A percentile compares a stretch with the other conserved stretches of the same genome.
Conservation (phyloP, 92 coral and sea anemone species). For the Porites divaricata region DNA sequence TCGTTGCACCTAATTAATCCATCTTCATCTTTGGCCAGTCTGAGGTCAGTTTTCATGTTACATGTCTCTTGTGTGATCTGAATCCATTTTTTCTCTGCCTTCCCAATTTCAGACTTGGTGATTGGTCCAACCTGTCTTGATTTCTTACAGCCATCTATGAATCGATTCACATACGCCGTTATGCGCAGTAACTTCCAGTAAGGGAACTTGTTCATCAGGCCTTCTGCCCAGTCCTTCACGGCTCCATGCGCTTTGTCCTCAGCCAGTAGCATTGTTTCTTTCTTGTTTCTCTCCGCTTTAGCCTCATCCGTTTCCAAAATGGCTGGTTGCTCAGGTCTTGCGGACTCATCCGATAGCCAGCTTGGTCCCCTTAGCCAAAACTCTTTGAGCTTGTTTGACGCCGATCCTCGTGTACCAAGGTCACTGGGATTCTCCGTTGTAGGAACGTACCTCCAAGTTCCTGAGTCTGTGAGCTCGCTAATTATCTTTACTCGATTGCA, state of each 20-base stretch:
- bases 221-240: constrained; percentile 32
- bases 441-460: constrained; percentile 41
- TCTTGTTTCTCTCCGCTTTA: constrained; percentile 30
- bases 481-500: constrained; percentile 60
- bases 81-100: constrained; percentile 53
- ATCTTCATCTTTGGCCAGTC: constrained; percentile 39
- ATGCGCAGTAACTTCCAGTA: constrained; percentile 58
- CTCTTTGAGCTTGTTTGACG: constrained; percentile 42
- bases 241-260: constrained; percentile 5
- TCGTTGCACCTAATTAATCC: constrained; percentile 61
- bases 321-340: constrained; percentile 63
- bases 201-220: constrained; percentile 34
- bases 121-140: constrained; percentile 23
- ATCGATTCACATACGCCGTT: constrained; percentile 57
- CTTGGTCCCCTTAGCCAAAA: constrained; percentile 62
- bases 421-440: constrained; percentile 67
- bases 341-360: constrained; percentile 46
- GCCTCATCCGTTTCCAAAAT: constrained; percentile 39
- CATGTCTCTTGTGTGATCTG: constrained; percentile 35
- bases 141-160: constrained; percentile 48
- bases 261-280: constrained; percentile 4
- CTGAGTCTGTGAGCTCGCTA: constrained; percentile 25
- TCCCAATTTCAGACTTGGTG: constrained; percentile 37
- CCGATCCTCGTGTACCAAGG: constrained; percentile 51
- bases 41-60: constrained; percentile 30